Conservation (phyloP, 2,797 vertebrate genomes). For the Myiotriccus ornatus region DNA sequence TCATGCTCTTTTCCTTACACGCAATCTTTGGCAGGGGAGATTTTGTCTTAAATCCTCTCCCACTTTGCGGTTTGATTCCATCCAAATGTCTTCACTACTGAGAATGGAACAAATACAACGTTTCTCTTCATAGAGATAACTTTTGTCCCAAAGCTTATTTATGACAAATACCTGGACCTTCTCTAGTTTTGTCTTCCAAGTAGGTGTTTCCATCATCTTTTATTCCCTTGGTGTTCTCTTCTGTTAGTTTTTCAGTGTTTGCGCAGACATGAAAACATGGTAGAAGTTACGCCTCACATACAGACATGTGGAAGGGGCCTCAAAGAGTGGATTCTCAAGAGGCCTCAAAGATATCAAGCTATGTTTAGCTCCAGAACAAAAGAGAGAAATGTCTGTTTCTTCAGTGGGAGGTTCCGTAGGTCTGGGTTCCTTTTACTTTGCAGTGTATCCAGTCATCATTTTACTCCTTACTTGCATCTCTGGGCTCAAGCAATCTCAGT, state of each 20-base stretch:
- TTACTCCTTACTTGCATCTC: background rate
- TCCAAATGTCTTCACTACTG: constrained; percentile 30
- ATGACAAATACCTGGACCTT: background rate
- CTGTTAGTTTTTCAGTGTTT: background rate
- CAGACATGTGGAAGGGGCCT: background rate
- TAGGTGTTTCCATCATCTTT: background rate
- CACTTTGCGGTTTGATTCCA: background rate
- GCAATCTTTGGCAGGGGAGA: background rate
- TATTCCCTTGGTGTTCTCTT: background rate
- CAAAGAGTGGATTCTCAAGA: background rate
- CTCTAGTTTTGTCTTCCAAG: background rate
- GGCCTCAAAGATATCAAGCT: background rate
- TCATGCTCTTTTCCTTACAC: background rate
- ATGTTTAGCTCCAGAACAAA: background rate
- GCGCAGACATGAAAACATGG: background rate
- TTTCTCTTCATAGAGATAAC: background rate
- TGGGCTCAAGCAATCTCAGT: background rate
- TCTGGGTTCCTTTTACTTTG: background rate
- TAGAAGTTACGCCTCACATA: background rate
- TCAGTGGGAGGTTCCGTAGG: accelerated
- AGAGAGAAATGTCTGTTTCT: background rate
- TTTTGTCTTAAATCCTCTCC: constrained; percentile 38
- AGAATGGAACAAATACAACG: background rate
- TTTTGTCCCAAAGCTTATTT: background rate
- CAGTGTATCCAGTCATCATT: background rate